phyloP scores from a whole-genome alignment of 2,113 vertebrate genomes.

The Condylura cristata region DNA sequence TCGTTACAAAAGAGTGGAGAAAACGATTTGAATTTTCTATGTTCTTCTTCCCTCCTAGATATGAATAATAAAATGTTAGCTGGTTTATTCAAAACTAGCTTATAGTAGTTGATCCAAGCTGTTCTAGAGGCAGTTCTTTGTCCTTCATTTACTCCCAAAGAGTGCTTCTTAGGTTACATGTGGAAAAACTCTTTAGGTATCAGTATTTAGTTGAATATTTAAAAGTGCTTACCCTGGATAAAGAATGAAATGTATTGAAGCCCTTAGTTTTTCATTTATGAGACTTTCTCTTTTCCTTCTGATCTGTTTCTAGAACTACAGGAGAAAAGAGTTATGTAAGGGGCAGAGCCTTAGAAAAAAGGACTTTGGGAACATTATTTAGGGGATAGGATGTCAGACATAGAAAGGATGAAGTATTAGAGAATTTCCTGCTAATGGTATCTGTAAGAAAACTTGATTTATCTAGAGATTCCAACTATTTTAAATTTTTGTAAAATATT shows the following conservation, averaged over 20 bases:
- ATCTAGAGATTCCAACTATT: neutral
- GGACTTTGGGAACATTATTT: neutral
- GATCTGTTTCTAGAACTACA: slow-evolving; percentile 10
- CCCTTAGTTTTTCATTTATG: neutral
- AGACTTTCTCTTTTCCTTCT: neutral
- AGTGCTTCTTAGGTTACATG: neutral
- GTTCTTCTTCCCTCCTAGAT: neutral
- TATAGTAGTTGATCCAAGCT: neutral
- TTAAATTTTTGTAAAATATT: neutral
- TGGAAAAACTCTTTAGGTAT: neutral
- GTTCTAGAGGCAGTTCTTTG: neutral
- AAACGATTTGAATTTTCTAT: slow-evolving; percentile 18
- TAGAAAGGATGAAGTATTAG: neutral
- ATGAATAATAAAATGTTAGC: neutral
- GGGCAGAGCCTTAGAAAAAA: neutral
- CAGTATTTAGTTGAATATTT: neutral
- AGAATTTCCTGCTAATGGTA: neutral
- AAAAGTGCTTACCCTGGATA: neutral
- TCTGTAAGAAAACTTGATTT: slow-evolving; percentile 3
- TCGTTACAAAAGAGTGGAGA: slow-evolving; percentile 13
- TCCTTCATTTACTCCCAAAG: neutral
- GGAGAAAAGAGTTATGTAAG: neutral
- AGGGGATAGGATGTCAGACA: neutral
- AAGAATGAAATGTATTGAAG: slow-evolving; percentile 30
- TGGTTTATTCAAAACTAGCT: slow-evolving; percentile 3